Base-by-base conservation (phyloP, 2,888 invertebrate species). In the Papilio protenor region DNA sequence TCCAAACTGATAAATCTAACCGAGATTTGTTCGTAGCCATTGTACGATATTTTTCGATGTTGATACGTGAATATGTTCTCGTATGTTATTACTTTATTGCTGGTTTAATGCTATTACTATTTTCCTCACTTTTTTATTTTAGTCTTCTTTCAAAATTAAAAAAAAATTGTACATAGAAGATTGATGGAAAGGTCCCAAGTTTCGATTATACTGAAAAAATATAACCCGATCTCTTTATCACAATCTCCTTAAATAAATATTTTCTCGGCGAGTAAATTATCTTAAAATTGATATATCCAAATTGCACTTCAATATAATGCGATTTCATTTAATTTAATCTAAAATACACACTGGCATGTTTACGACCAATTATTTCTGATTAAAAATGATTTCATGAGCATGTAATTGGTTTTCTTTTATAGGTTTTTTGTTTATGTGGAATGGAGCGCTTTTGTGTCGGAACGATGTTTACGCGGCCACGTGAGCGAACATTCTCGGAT, bases 321-420 rank as follows among this genome's bases (percentile, higher is more conserved):
- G 57, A 72, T 80, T 76, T 69, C 47, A 66, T 66, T 77, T 45
- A 75, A 71, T 73, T 79, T 77, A 78, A 80, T 78, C 78, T 77
- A 73, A 77, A 77, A 40, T 69, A 73, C 64, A 72, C 76, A 72
- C 27, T 61, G 64, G 45, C 47, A 33, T 69, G 73, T 80, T 81
- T 79, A 79, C 79, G 72, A 79, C 64, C 75, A 75, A 78, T 78
- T 75, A 78, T 78, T 76, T 61, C 78, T 85, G 84, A 85, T 84
- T 84, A 81, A 81, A 83, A 84, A 81, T 84, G 82, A 84, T 86
- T 90, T 87, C 90, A 90, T 88, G 86, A 87, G 89, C 92, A 90
- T 92, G 90, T 91, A 91, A 93, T 93, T 92, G 91, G 87, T 89
- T 92, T 92, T 91, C 90, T 91, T 90, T 89, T 88, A 88, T 86